Base-by-base conservation (phyloP, 2,113 vertebrate species). In the Andinoacara biseriatus region DNA sequence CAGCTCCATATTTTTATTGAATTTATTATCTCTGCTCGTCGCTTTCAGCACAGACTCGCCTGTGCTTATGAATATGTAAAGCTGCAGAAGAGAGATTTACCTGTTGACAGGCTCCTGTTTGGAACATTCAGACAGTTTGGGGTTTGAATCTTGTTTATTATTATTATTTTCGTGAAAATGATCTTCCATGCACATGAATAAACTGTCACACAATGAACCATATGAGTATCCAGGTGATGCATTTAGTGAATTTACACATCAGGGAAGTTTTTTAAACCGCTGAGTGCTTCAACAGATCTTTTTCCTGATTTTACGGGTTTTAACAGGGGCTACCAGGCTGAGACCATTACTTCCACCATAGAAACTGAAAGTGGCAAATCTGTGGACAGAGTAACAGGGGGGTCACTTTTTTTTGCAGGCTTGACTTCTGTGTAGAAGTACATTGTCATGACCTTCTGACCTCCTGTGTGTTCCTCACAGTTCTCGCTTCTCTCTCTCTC, bases 31-130 rank as follows among this genome's bases (percentile, higher is more conserved):
- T 63, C 24, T 15, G 38, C 52, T 46, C 6, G 29, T 52, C 1
- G 40, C 80, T 80, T 40, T 56, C 43, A 62, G 83, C 77, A 43
- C 61, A 79, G 52, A 3, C 61, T 15, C 17, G 17, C 80, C 74
- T 76, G 65, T 26, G 46, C 18, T 81, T 72, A 75, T 85, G 79
- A 91, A 85, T 83, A 86, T 77, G 74, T 49, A 79, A 84, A 89
- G 85, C 77, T 83, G 74, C 65, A 76, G 74, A 40, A 11, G 10
- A 54, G 72, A 87, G 49, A 74, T 83, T 85, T 85, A 91, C 87
- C 77, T 81, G 72, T 59, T 40, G 38, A 76, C 63, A 58, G 43
- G 24, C 61, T 82, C 43, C 67, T 40, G 52, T 57, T 89, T 46
- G 17, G 61, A 57, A 49, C 33, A 5, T 52, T 83, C 72, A 77